Percentiles rank a stretch among this genome's conserved stretches.
Conservation (phyloP, 2,113 vertebrate genomes). For the Hemibagrus wyckioides region DNA sequence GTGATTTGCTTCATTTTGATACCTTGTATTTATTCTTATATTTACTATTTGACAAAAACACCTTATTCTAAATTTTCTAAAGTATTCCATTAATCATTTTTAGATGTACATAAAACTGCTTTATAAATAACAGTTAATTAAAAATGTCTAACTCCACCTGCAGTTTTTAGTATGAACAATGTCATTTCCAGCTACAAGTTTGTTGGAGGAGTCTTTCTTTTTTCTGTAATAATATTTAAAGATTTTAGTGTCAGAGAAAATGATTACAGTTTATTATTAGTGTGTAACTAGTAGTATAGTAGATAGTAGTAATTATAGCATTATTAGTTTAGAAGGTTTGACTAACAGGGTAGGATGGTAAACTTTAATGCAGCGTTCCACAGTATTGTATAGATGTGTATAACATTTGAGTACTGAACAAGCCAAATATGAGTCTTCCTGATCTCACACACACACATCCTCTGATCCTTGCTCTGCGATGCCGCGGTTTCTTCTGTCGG, state of each 20-base stretch:
- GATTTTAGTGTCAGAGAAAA: background rate
- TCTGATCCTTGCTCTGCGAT: too few species aligned
- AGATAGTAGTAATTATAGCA: background rate
- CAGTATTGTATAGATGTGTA: too few species aligned
- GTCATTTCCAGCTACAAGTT: background rate
- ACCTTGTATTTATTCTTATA: background rate
- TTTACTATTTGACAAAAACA: background rate
- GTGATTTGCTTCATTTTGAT: background rate
- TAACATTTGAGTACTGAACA: too few species aligned
- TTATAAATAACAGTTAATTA: background rate
- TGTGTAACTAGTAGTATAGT: too few species aligned
- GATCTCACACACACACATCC: too few species aligned
- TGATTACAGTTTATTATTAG: background rate
- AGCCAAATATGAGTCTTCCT: too few species aligned
- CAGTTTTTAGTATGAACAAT: background rate
- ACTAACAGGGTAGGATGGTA: too few species aligned
- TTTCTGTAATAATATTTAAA: too few species aligned
- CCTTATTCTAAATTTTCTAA: background rate
- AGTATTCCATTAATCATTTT: background rate
- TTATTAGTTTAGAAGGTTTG: background rate
- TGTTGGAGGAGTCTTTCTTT: too few species aligned
- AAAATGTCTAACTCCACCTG: background rate
- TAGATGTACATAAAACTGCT: background rate
- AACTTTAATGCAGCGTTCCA: too few species aligned
- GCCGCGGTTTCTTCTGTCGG: too few species aligned